Evolutionary conservation across 2,113 vertebrate species (phyloP).

Genomic region (Coreoperca whiteheadi): DNA sequence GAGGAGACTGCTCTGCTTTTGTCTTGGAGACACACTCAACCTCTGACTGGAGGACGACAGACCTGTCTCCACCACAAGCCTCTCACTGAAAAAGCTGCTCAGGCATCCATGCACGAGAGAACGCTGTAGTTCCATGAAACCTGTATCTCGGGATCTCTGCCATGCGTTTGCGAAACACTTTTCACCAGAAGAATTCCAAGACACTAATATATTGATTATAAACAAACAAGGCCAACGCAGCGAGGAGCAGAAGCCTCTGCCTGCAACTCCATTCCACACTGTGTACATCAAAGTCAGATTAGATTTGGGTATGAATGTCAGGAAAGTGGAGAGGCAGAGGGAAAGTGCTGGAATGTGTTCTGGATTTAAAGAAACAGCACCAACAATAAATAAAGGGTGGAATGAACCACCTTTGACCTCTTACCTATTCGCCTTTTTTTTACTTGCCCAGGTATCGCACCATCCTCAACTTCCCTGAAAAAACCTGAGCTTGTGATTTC

Average conservation of each 20-base stretch:
- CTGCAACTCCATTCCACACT: neutral
- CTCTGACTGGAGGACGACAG: constrained; percentile 56
- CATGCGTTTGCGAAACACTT: neutral
- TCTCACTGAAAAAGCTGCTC: neutral
- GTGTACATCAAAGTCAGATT: constrained; percentile 39
- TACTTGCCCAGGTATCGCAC: neutral
- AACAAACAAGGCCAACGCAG: constrained; percentile 9
- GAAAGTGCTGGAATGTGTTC: constrained; percentile 15
- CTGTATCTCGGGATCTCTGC: neutral
- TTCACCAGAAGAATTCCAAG: constrained; percentile 10
- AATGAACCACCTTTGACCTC: no score
- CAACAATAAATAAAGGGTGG: constrained; percentile 16
- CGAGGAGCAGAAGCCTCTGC: constrained; percentile 1
- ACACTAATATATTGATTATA: constrained; percentile 37
- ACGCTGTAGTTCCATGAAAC: constrained; percentile 7
- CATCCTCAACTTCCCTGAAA: neutral
- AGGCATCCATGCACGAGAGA: constrained; percentile 13
- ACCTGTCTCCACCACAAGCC: constrained; percentile 2
- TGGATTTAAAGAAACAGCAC: constrained; percentile 40
- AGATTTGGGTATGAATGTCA: constrained; percentile 4
- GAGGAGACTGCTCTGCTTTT: constrained; percentile 44
- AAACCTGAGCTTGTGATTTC: neutral
- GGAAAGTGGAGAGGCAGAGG: constrained; percentile 3
- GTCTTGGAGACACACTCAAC: constrained; percentile 66
- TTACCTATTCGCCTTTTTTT: no score